Evolutionary conservation across 2,888 invertebrate genomes (phyloP).

Genomic region (Stenotaenia linearis): DNA sequence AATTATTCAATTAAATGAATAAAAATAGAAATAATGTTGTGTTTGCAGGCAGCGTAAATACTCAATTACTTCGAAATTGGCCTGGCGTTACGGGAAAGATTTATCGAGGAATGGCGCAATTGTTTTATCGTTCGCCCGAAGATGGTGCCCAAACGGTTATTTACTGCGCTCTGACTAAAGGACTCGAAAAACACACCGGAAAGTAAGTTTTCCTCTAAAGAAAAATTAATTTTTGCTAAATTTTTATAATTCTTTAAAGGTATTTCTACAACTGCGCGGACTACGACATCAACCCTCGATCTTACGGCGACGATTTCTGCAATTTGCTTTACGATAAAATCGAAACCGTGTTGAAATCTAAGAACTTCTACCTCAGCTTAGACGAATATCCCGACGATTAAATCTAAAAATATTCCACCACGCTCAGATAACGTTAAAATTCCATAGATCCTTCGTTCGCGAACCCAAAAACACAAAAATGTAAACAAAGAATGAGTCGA

Average conservation of each 20-base stretch:
- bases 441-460: background rate
- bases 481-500: background rate
- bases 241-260: slow-evolving; percentile 1
- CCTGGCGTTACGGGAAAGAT: slow-evolving; percentile 35
- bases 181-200: slow-evolving; percentile 33
- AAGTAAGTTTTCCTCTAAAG: slow-evolving; percentile 24
- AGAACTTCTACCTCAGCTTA: slow-evolving; percentile 34
- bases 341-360: slow-evolving; percentile 34
- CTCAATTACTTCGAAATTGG: slow-evolving; percentile 36
- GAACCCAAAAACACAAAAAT: background rate
- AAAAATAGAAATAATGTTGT: background rate
- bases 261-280: slow-evolving; percentile 32
- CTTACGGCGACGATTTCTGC: slow-evolving; percentile 32
- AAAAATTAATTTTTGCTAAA: background rate
- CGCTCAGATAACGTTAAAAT: background rate
- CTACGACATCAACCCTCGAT: slow-evolving; percentile 27
- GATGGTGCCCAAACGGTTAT: slow-evolving; percentile 37
- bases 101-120: slow-evolving; percentile 32
- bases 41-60: slow-evolving; percentile 32
- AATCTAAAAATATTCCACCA: background rate
- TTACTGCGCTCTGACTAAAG: slow-evolving; percentile 32
- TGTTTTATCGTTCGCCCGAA: slow-evolving; percentile 36
- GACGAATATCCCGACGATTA: slow-evolving; percentile 32
- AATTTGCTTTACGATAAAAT: slow-evolving; percentile 35
- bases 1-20: background rate